Evolutionary conservation across 2,797 vertebrate species (phyloP).

Genomic region (Clarias fuscus): DNA sequence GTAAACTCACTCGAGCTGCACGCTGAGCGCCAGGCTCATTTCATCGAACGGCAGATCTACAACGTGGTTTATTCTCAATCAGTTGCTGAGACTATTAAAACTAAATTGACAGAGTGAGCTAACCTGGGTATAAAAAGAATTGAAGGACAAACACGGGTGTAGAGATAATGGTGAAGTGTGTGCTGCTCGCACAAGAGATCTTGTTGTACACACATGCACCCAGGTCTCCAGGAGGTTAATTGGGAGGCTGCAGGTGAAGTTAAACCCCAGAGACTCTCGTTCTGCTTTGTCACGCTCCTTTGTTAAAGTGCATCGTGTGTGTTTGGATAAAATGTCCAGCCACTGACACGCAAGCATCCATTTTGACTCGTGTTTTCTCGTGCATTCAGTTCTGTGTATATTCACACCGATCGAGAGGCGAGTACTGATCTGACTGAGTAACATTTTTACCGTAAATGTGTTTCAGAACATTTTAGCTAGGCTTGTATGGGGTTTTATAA

Average conservation of each 20-base stretch:
- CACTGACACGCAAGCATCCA: neutral
- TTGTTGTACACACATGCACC: neutral
- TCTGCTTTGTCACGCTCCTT: conserved; percentile 45
- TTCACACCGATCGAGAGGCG: no score
- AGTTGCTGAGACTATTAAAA: neutral
- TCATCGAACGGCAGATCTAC: neutral
- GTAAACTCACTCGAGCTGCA: conserved; percentile 69
- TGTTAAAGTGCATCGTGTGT: neutral
- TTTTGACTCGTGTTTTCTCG: neutral
- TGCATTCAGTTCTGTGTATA: no score
- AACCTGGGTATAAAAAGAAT: neutral
- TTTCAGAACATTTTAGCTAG: neutral
- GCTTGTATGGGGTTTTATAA: neutral
- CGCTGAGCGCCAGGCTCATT: no score
- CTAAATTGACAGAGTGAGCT: neutral
- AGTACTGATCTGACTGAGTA: neutral
- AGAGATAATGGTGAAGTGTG: neutral
- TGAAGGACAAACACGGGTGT: neutral
- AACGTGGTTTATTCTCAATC: neutral
- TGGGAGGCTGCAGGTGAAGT: conserved; percentile 58
- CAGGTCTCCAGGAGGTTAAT: conserved; percentile 62
- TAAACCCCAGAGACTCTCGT: conserved; percentile 30
- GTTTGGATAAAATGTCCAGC: neutral
- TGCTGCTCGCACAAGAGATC: neutral
- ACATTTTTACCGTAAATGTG: neutral